These are phyloP conservation scores for Felis chaus DNA, from an alignment of 2,113 vertebrate genomes.

Conservation along the genomic window DNA sequence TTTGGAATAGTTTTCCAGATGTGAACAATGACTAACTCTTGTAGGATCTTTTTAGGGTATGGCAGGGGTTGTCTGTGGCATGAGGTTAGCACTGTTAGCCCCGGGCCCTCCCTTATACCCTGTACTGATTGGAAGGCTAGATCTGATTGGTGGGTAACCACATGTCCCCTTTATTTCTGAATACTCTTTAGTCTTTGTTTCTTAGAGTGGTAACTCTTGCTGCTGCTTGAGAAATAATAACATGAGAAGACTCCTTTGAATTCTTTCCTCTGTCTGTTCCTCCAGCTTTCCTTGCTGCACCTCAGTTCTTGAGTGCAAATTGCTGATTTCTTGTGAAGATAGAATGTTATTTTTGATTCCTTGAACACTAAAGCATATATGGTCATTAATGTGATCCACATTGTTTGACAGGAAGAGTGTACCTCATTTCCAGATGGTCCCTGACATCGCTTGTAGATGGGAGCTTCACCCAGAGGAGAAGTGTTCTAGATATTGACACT, in stretches of 20 bases:
- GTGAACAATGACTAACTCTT: neutral
- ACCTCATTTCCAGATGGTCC: slow-evolving; percentile 3
- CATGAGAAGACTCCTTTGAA: neutral
- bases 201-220: neutral
- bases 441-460: neutral
- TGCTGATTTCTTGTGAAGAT: neutral
- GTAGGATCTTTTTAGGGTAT: neutral
- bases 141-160: neutral
- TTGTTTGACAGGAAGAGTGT: neutral
- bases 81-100: neutral
- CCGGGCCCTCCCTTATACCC: neutral
- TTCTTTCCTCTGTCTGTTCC: neutral
- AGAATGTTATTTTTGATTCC: slow-evolving; percentile 15
- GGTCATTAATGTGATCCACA: neutral
- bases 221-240: neutral
- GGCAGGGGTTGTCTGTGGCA: rapidly evolving
- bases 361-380: neutral
- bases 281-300: neutral
- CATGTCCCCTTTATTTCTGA: neutral
- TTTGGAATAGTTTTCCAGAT: neutral
- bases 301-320: slow-evolving; percentile 2
- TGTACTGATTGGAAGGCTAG: neutral
- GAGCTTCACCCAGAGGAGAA: neutral
- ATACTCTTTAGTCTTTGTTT: neutral
- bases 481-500: slow-evolving; percentile 17